Evolutionary conservation across 2,113 vertebrate genomes (phyloP).

Genomic region (Dascyllus trimaculatus): DNA sequence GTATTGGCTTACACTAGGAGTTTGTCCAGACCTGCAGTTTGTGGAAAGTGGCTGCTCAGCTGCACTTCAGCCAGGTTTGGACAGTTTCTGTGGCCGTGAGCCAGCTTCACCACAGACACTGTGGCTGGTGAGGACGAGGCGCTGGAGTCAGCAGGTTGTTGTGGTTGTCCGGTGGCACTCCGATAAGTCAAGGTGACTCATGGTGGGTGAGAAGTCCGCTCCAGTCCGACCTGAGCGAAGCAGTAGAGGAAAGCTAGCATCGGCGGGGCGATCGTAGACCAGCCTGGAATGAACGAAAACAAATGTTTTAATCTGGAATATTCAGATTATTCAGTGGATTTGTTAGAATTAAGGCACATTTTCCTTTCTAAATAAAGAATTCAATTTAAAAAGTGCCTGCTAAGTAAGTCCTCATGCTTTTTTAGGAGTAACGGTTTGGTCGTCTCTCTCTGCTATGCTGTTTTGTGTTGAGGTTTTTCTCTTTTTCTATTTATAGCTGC

Average conservation of each 20-base stretch:
- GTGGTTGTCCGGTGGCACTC: slow-evolving; percentile 27
- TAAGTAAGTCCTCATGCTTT: not conserved
- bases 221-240: slow-evolving; percentile 85
- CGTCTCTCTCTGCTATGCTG: not conserved
- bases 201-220: slow-evolving; percentile 72
- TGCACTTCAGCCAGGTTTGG: slow-evolving; percentile 31
- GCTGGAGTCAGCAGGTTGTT: slow-evolving; percentile 43
- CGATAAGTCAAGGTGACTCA: slow-evolving; percentile 70
- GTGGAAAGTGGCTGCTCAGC: slow-evolving; percentile 58
- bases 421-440: not conserved
- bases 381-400: not conserved
- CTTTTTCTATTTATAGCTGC: slow-evolving; percentile 64
- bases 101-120: slow-evolving; percentile 33
- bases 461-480: not conserved
- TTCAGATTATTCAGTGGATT: not conserved
- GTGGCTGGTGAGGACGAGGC: slow-evolving; percentile 27
- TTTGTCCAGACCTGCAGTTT: slow-evolving; percentile 15
- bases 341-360: not conserved
- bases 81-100: slow-evolving; percentile 40
- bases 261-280: slow-evolving; percentile 73
- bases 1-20: slow-evolving; percentile 11
- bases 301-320: rapidly evolving
- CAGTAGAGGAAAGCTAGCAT: slow-evolving; percentile 86
- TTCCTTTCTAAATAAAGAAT: not conserved
- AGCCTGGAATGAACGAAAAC: slow-evolving; percentile 71